Percentiles rank a stretch among this genome's conserved stretches.
phyloP scores from a whole-genome alignment of 2,888 invertebrate genomes.

The Ptychoptera albimana region DNA sequence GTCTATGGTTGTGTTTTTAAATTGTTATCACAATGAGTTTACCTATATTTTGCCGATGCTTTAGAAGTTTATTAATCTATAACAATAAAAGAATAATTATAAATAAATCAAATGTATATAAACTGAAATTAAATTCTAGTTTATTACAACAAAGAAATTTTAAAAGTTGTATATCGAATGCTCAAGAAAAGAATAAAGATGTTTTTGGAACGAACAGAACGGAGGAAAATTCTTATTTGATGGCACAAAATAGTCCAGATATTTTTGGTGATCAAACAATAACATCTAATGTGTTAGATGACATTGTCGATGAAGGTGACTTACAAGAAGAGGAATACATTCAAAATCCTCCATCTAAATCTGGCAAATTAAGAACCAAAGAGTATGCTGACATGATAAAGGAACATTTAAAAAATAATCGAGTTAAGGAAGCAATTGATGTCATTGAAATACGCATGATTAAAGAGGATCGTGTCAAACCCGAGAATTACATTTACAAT shows the following conservation, averaged over 20 bases:
- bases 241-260: constrained; percentile 8
- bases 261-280: constrained; percentile 7
- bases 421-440: constrained; percentile 60
- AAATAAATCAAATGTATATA: too few relatives aligned
- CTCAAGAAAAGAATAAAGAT: too few relatives aligned
- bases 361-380: constrained; percentile 38
- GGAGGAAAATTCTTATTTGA: neutral
- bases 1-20: too few relatives aligned
- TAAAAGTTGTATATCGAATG: too few relatives aligned
- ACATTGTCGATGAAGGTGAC: constrained; percentile 38
- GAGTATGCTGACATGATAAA: constrained; percentile 61
- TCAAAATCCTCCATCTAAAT: constrained; percentile 33
- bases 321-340: constrained; percentile 40
- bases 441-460: constrained; percentile 63
- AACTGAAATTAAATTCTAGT: too few relatives aligned
- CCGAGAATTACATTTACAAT: constrained; percentile 64
- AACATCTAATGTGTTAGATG: constrained; percentile 9
- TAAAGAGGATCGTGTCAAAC: constrained; percentile 60
- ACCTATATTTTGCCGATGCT: too few relatives aligned
- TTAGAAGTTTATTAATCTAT: too few relatives aligned
- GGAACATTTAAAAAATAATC: constrained; percentile 40
- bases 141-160: too few relatives aligned
- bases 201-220: neutral
- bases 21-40: too few relatives aligned
- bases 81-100: too few relatives aligned